Evolutionary conservation across 2,888 invertebrate species (phyloP).

Genomic region (Idaea straminata): DNA sequence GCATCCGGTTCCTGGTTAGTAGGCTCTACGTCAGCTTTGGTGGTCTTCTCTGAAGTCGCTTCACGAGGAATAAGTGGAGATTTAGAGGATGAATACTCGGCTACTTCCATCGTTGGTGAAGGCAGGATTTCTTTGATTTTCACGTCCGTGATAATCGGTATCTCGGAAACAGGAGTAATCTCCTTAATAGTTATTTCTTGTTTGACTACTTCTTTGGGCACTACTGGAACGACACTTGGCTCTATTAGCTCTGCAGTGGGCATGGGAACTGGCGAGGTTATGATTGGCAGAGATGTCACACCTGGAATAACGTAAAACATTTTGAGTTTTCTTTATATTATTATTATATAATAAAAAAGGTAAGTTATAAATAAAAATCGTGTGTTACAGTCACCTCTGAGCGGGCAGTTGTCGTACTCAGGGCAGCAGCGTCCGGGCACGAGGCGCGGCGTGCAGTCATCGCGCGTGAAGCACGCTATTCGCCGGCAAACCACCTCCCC

Average conservation of each 20-base stretch:
- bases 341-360: not conserved
- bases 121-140: constrained; percentile 72
- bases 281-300: constrained; percentile 58
- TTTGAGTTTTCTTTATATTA: constrained; percentile 2
- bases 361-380: not conserved
- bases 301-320: constrained; percentile 48
- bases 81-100: constrained; percentile 67
- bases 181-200: constrained; percentile 80
- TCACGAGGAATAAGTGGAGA: constrained; percentile 69
- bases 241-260: constrained; percentile 38
- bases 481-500: constrained; percentile 89
- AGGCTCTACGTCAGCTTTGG: constrained; percentile 33
- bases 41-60: constrained; percentile 58
- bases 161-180: constrained; percentile 79
- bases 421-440: constrained; percentile 89
- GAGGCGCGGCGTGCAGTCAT: constrained; percentile 86
- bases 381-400: constrained; percentile 68
- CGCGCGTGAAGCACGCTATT: constrained; percentile 87
- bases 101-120: constrained; percentile 58
- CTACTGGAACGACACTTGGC: constrained; percentile 34
- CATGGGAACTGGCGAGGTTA: constrained; percentile 42
- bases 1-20: constrained; percentile 49
- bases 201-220: constrained; percentile 50
- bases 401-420: constrained; percentile 89
- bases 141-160: constrained; percentile 67